These are phyloP conservation scores for Xestia xanthographa DNA, from an alignment of 2,888 invertebrate species.

Conservation along the genomic window DNA sequence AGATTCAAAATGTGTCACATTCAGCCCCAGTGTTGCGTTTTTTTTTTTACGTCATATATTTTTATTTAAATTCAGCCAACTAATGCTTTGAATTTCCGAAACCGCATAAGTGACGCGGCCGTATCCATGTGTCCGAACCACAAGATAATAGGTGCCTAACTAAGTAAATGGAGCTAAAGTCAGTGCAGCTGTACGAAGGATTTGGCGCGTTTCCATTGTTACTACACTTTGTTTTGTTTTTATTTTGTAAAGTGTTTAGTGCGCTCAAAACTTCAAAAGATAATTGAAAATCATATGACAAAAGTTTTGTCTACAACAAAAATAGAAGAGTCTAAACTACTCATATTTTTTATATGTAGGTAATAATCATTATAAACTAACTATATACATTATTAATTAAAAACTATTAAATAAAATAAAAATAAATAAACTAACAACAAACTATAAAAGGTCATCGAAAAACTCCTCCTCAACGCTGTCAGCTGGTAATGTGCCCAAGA, in stretches of 20 bases:
- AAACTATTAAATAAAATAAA: too few species aligned
- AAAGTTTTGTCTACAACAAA: not conserved
- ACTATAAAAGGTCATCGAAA: too few species aligned
- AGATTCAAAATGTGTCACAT: conserved; percentile 19
- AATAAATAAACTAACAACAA: too few species aligned
- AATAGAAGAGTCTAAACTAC: not conserved
- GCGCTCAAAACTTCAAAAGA: not conserved
- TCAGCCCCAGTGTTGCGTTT: conserved; percentile 14
- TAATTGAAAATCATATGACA: not conserved
- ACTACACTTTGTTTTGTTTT: not conserved
- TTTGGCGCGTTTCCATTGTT: conserved; percentile 72
- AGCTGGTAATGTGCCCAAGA: too few species aligned
- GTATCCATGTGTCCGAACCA: conserved; percentile 72
- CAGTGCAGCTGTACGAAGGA: conserved; percentile 56
- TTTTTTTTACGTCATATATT: not conserved
- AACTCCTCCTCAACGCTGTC: too few species aligned
- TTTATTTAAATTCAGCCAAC: conserved; percentile 12
- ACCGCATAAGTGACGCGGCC: conserved; percentile 55
- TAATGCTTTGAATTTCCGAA: conserved; percentile 19
- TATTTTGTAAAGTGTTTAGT: not conserved
- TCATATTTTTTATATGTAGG: not conserved
- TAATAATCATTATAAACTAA: too few species aligned
- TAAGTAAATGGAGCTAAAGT: conserved; percentile 70
- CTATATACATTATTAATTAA: not conserved
- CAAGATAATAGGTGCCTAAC: conserved; percentile 78